phyloP scores from a whole-genome alignment of 1,140 invertebrate genomes.

The Planococcus citri region DNA sequence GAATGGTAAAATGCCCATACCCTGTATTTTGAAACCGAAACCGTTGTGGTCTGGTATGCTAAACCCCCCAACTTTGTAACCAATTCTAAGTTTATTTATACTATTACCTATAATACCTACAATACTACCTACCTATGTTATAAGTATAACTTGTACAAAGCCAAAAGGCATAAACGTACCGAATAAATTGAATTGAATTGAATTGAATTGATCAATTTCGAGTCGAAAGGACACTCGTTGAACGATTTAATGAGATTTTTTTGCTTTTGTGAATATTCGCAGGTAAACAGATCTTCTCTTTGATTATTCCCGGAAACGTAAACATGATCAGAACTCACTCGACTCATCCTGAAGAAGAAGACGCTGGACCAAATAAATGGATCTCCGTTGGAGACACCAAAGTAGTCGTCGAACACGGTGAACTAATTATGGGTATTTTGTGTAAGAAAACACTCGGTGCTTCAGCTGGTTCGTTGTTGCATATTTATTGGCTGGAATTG shows the following conservation, averaged over 20 bases:
- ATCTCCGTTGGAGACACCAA: constrained; percentile 99
- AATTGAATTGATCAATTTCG: too few relatives aligned
- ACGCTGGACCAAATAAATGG: constrained; percentile 97
- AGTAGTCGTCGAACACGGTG: constrained; percentile 96
- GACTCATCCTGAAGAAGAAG: constrained; percentile 98
- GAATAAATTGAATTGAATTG: too few relatives aligned
- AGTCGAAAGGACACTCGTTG: too few relatives aligned
- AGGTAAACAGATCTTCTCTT: constrained; percentile 86
- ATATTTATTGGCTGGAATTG: constrained; percentile 94
- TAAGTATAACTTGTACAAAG: too few relatives aligned
- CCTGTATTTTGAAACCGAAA: constrained; percentile 95
- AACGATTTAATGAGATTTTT: too few relatives aligned
- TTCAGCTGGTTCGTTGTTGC: constrained; percentile 88
- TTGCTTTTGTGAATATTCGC: too few relatives aligned
- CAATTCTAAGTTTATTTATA: too few relatives aligned
- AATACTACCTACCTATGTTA: too few relatives aligned
- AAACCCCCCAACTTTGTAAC: too few relatives aligned
- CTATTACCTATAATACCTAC: too few relatives aligned
- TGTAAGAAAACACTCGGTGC: constrained; percentile 98
- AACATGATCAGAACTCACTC: constrained; percentile 97
- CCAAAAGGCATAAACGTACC: too few relatives aligned
- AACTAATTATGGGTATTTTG: constrained; percentile 92
- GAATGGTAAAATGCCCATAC: constrained; percentile 98
- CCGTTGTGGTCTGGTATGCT: constrained; percentile 84
- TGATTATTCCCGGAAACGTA: constrained; percentile 97